These are phyloP conservation scores for Cavia porcellus DNA, from an alignment of 2,113 vertebrate genomes.

Conservation along the genomic window DNA sequence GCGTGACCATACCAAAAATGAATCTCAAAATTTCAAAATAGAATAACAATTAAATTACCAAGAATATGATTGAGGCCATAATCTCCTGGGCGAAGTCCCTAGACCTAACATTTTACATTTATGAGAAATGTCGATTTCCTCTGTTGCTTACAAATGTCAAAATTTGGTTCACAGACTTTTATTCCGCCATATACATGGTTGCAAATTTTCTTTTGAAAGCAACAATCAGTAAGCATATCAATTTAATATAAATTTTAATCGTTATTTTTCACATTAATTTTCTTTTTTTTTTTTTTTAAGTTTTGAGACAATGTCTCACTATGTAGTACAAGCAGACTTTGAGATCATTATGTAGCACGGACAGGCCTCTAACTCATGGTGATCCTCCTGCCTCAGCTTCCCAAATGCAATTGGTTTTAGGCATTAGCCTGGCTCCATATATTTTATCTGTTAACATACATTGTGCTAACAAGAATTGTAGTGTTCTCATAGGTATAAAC, in stretches of 20 bases:
- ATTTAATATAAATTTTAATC: conserved; percentile 38
- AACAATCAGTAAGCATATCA: neutral
- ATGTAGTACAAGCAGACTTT: too few species aligned
- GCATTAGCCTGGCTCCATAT: too few species aligned
- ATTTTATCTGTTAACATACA: conserved; percentile 20
- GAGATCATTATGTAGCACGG: too few species aligned
- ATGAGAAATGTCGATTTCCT: neutral
- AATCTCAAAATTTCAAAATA: conserved; percentile 27
- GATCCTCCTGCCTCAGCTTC: too few species aligned
- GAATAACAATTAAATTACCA: neutral
- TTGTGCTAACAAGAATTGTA: neutral
- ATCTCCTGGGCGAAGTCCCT: neutral
- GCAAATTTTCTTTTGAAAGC: neutral
- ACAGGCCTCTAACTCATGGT: too few species aligned
- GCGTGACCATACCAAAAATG: neutral
- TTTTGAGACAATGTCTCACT: too few species aligned
- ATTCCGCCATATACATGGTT: neutral
- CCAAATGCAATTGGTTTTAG: too few species aligned
- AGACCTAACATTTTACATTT: neutral
- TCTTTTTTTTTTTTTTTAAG: neutral
- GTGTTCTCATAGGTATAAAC: neutral
- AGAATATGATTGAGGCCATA: neutral
- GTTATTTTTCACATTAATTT: neutral
- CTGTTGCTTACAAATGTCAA: conserved; percentile 1
- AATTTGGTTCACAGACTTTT: conserved; percentile 38